Evolutionary conservation across 2,888 invertebrate genomes (phyloP).

Genomic region (Labia minor): DNA sequence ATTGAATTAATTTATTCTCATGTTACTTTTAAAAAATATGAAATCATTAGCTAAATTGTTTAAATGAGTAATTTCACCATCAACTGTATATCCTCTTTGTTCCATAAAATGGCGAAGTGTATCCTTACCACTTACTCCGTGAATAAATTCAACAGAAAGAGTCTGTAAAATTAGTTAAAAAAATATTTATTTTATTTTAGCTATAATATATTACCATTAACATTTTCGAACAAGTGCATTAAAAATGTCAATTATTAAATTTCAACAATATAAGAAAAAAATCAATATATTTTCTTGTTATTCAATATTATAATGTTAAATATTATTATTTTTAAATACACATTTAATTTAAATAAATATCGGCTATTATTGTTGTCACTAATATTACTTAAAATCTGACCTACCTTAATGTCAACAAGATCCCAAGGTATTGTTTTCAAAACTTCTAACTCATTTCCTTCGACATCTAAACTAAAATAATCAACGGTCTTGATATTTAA

Average conservation of each 20-base stretch:
- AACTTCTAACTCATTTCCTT: constrained; percentile 42
- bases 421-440: constrained; percentile 43
- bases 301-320: too few species aligned
- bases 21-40: constrained; percentile 36
- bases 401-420: constrained; percentile 38
- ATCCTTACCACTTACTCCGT: constrained; percentile 35
- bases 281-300: too few species aligned
- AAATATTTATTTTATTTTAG: constrained; percentile 15
- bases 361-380: too few species aligned
- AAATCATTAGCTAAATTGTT: constrained; percentile 41
- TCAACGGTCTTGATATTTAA: constrained; percentile 40
- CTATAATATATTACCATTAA: not conserved
- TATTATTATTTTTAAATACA: too few species aligned
- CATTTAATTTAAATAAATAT: too few species aligned
- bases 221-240: too few species aligned
- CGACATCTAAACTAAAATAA: constrained; percentile 45
- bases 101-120: constrained; percentile 36
- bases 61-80: constrained; percentile 35
- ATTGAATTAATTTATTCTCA: too few species aligned
- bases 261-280: too few species aligned
- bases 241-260: too few species aligned
- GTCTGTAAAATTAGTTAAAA: constrained; percentile 31
- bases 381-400: too few species aligned
- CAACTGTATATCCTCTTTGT: constrained; percentile 35
- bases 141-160: constrained; percentile 39